Evolutionary conservation across 2,888 invertebrate genomes (phyloP), one percentile per base, ranked within the genome.

Genomic region (Stomorhina lunata): DNA sequence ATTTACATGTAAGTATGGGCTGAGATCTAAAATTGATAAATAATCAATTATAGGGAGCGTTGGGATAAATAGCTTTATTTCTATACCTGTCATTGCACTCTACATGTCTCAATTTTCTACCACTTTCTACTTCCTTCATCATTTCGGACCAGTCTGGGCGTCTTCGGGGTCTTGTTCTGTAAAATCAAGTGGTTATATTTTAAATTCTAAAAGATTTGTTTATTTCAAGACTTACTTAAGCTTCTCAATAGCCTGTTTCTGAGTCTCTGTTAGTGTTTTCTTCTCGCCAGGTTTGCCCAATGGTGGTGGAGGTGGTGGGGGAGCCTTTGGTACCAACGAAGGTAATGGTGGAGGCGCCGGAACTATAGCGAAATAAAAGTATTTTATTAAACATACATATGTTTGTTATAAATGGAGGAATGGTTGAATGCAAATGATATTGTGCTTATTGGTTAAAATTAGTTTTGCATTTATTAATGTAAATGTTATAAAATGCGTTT

Each of bases 111-210:
- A 97, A 92, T 88, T 95, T 95, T 87, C 91, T 94, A 61, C 96
- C 96, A 84, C 93, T 92, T 89, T 97, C 96, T n/a, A 97, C 95
- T 90, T 97, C 97, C 90, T 97, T 96, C 95, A 97, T 95, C 95
- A 97, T 95, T 86, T 95, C 94, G 15, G 94, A 95, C 97, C 97
- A 97, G 89, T 97, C 97, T 0, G 97, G 97, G 85, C 97, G 93
- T 88, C 93, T 94, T 85, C 96, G 93, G 0, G 97, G 96, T 85
- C 96, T 93, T 85, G 95, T 92, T 88, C 93, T 93, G 80, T 9
- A 45, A 45, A 48, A 15, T 32, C 25, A 29, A n/a, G 27, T 12
- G 17, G n/a, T 17, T 9, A 0, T 22, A 4, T 29, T 61, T n/a
- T 29, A 10, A 34, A n/a, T 34, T 15, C 12, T n/a, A 17, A 50